phyloP scores from a whole-genome alignment of 2,888 invertebrate genomes.

The Caenorhabditis drosophilae region DNA sequence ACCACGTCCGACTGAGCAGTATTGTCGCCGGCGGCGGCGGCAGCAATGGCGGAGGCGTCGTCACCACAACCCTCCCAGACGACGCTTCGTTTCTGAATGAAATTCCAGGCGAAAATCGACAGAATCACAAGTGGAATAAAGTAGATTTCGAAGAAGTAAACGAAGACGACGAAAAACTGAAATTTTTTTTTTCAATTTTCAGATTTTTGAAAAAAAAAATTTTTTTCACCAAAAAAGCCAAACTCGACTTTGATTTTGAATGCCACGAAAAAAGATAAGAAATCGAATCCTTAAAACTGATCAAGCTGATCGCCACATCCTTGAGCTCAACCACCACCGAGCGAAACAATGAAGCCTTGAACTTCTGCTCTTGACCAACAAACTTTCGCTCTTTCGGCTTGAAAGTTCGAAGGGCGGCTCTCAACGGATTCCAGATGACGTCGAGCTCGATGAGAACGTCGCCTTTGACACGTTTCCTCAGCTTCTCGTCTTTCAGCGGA shows the following conservation, averaged over 20 bases:
- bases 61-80: too few species aligned
- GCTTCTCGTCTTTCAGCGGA: slow-evolving; percentile 91
- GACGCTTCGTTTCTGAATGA: slow-evolving; percentile 67
- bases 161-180: slow-evolving; percentile 82
- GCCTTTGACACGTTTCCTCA: slow-evolving; percentile 71
- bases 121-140: slow-evolving; percentile 86
- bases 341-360: slow-evolving; percentile 85
- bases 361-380: slow-evolving; percentile 90
- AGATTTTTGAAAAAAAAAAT: too few species aligned
- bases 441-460: slow-evolving; percentile 90
- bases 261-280: slow-evolving; percentile 98
- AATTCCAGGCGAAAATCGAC: slow-evolving; percentile 77
- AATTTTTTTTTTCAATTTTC: not conserved
- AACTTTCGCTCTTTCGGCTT: slow-evolving; percentile 94
- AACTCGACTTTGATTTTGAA: slow-evolving; percentile 82
- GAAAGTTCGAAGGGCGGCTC: slow-evolving; percentile 88
- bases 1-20: too few species aligned
- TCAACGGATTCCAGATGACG: slow-evolving; percentile 88
- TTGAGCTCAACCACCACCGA: slow-evolving; percentile 90
- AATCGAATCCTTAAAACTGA: slow-evolving; percentile 87
- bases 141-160: slow-evolving; percentile 93
- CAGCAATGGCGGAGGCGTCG: slow-evolving; percentile 5
- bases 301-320: slow-evolving; percentile 84
- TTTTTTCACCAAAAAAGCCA: slow-evolving; percentile 75
- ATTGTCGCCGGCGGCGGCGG: too few species aligned